Conservation (phyloP, 2,113 vertebrate species). For the Mastomys coucha region DNA sequence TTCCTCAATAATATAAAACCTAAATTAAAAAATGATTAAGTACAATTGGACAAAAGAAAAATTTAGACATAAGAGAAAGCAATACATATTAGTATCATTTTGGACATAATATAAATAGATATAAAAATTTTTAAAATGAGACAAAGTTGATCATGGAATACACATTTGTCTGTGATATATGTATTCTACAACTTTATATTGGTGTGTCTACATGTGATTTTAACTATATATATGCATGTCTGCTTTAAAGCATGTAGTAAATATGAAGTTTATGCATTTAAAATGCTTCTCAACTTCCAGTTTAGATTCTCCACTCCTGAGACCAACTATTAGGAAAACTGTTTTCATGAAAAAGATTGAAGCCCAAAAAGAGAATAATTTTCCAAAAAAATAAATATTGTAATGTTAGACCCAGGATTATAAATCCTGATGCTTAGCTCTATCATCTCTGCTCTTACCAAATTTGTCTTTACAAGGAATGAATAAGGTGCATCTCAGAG, state of each 20-base stretch:
- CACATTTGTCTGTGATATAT: background rate
- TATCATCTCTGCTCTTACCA: background rate
- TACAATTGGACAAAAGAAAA: background rate
- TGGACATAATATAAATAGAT: background rate
- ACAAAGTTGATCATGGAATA: background rate
- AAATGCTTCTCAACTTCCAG: background rate
- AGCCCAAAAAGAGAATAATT: background rate
- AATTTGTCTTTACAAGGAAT: background rate
- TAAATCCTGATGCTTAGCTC: background rate
- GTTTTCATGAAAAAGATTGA: background rate
- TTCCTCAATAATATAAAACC: background rate
- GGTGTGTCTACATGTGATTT: background rate
- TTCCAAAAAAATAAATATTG: background rate
- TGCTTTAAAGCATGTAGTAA: background rate
- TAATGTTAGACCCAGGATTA: background rate
- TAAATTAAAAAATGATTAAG: conserved; percentile 26
- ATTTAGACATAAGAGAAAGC: background rate
- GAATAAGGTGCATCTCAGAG: background rate
- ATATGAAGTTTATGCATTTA: background rate
- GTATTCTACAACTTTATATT: background rate
- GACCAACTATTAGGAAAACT: background rate
- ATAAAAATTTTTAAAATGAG: background rate
- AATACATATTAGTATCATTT: background rate
- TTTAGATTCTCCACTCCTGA: background rate
- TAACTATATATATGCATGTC: background rate